Evolutionary conservation across 2,888 invertebrate genomes (phyloP), one percentile per base, ranked within the genome.

Genomic region (Tenthredo notha): DNA sequence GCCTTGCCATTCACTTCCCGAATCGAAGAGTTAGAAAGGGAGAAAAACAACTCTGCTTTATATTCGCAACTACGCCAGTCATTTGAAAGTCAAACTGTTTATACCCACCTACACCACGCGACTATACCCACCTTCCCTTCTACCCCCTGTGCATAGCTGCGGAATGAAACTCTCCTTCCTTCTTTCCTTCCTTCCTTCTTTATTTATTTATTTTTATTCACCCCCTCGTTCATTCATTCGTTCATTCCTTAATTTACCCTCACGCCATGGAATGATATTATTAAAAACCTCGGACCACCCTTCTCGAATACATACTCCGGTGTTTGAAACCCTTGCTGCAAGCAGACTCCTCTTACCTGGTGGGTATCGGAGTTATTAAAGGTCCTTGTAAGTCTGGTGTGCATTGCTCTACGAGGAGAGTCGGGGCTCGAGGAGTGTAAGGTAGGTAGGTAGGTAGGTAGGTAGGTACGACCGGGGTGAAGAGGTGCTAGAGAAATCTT

Each of bases 71-170:
- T 87, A 86, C 85, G 85, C 74, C 75, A 86, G 86, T 87, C 87
- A 90, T 90, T 89, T 90, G 88, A 89, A 90, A 90, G 89, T 89
- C 89, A 90, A 90, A 89, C 89, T 89, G 87, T 89, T 89, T 88
- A 88, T 86, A 84, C 85, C 87, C 87, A 65, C 29, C 29, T n/a
- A 50, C n/a, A 54, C 54, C 54, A 10, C 43, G 21, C 40, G 37
- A 18, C 40, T 72, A 33, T 37, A 18, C 10, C 21, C 21, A 9
- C n/a, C 37, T 72, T 33, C 72, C 2, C 2, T 29, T 33, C 25
- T n/a, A 6, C 54, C 54, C 37, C 6, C 29, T n/a, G 54, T 54
- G 54, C 54, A 54, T n/a, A n/a, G n/a, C 54, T 54, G 7, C 54
- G 54, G n/a, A n/a, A 54, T 54, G 2, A 67, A 25, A 29, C 25